Base-by-base conservation (phyloP, 2,888 invertebrate species). In the Patella caerulea region DNA sequence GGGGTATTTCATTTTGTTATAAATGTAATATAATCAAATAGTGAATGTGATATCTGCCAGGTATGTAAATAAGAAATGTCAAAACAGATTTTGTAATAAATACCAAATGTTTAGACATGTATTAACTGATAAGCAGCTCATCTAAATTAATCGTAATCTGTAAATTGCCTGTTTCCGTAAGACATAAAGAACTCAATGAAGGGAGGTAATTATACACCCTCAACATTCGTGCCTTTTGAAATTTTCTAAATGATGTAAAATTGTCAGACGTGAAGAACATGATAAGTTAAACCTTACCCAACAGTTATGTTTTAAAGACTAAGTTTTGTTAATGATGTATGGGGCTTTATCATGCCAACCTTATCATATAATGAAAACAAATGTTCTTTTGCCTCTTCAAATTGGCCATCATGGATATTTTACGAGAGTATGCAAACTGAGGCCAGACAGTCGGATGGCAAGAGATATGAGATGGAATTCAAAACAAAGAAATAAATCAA, bases 331-430 rank as follows among this genome's bases (percentile, higher is more conserved):
- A 45, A 55, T 34, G 79, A 76, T 78, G 72, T 78, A 70, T 74
- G 81, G 79, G 78, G 79, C 79, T 78, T 75, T 83, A 83, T 83
- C 84, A 84, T 83, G 83, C 84, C 83, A 83, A 71, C 77, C 80
- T 83, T 83, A 84, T 84, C 83, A 80, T 76, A 83, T 84, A 84
- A 84, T 84, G 84, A 84, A 83, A 84, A 84, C 84, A 81, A 84
- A 84, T 82, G 84, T 82, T 83, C 75, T 76, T 69, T 70, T 72
- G 78, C 65, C 80, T 78, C 79, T 82, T 82, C 84, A 83, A 82
- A 82, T 82, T 83, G 82, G 81, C 78, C 81, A 82, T 82, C 82
- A 82, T 70, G 77, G 72, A 80, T 80, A 78, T 73, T 80, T 80
- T 80, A 80, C 72, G 78, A 72, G 72, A 65, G 70, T 34, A 69